Conservation (phyloP, 2,797 vertebrate species). For the Hydrocynus forskahlii region DNA sequence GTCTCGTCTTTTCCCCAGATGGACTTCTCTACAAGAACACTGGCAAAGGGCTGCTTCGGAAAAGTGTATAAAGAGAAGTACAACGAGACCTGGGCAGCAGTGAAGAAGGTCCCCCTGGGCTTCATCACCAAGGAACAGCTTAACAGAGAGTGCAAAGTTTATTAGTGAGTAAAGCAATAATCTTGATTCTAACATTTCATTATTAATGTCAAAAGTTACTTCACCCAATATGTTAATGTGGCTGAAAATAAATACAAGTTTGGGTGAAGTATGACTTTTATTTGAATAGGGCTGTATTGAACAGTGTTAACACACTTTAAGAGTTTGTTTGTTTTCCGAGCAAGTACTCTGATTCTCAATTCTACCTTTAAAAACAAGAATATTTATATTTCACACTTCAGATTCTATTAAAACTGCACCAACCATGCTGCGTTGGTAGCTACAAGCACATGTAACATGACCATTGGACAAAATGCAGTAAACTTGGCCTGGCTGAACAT, state of each 20-base stretch:
- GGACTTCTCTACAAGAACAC: slow-evolving; percentile 72
- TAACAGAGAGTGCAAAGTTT: slow-evolving; percentile 75
- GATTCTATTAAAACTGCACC: too few relatives aligned
- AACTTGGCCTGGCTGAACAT: too few relatives aligned
- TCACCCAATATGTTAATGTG: background rate
- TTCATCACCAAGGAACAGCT: slow-evolving; percentile 69
- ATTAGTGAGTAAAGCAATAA: slow-evolving; percentile 68
- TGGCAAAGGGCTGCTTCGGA: slow-evolving; percentile 77
- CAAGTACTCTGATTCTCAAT: too few relatives aligned
- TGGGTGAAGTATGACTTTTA: too few relatives aligned
- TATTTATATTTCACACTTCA: too few relatives aligned
- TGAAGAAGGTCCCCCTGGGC: slow-evolving; percentile 72
- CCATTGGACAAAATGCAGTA: too few relatives aligned
- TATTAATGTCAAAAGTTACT: background rate
- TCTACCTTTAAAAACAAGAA: too few relatives aligned
- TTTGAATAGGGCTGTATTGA: background rate
- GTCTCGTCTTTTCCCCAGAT: slow-evolving; percentile 56
- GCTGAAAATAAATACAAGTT: background rate
- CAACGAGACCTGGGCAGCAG: slow-evolving; percentile 72
- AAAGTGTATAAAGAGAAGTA: slow-evolving; percentile 77
- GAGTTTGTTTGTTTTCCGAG: too few relatives aligned
- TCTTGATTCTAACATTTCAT: background rate
- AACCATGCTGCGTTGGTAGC: too few relatives aligned
- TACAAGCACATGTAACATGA: too few relatives aligned
- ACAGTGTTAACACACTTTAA: too few relatives aligned